Evolutionary conservation across 2,797 vertebrate genomes (phyloP), one percentile per base, ranked within the genome.

Genomic region (Mormyrops attenuatus): DNA sequence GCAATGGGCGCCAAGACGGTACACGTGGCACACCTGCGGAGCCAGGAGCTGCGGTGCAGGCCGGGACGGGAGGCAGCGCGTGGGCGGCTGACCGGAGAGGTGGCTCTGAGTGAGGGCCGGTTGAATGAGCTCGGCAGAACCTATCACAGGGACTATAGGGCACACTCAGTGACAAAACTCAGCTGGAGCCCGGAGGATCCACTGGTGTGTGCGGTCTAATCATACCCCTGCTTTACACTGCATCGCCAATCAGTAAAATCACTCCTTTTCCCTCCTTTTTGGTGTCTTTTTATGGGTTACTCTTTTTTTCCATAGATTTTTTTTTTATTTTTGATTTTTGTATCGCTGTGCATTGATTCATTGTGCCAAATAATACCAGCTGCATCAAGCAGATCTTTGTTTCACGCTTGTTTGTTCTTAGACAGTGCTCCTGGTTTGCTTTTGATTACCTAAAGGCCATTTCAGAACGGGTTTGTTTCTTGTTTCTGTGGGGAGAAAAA

Each of bases 131-230:
- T 96, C 95, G 95, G 97, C 96, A 97, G 93, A 96, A 96, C 92
- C 94, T 95, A 95, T 96, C 95, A 94, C 95, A 96, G 95, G 94
- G 96, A 96, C 94, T 92, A 95, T 95, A 96, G 97, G 96, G 96
- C 96, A 92, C 93, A 95, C 93, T 95, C 91, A 92, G 95, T 95
- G 93, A 95, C 97, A 93, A 96, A 95, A 92, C 95, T 97, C 93
- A 96, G 94, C 97, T 95, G 95, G 93, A 95, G 93, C 13, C 94
- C 96, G 91, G 95, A 97, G 94, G 96, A 97, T 94, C 94, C 96
- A 93, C 94, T 95, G 98, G 98, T 99, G 98, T 97, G 97, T 97
- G 96, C 96, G 93, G 94, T 93, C 93, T 95, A 93, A 95, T 95
- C 95, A 93, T 93, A 92, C 94, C 89, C 94, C 96, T 94, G 97